Evolutionary conservation across 2,113 vertebrate species (phyloP).

Genomic region (Leiothrix lutea): DNA sequence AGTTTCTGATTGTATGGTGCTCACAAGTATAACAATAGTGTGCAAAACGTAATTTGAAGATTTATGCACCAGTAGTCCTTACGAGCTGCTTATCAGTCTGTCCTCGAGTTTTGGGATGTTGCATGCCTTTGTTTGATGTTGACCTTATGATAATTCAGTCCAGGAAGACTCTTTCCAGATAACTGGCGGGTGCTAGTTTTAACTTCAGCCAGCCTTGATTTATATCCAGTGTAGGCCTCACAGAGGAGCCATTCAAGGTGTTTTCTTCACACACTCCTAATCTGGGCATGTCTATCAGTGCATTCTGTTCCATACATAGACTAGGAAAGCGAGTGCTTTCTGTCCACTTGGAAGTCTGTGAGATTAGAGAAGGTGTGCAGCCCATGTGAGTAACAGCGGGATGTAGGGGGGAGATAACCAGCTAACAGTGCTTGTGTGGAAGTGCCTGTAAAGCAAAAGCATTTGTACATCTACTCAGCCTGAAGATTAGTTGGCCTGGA

Average conservation of each 20-base stretch:
- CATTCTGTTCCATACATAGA: not conserved
- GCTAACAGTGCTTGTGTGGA: not conserved
- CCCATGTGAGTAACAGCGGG: not conserved
- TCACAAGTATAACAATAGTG: not conserved
- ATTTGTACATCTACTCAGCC: not conserved
- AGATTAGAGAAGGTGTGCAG: too few species aligned
- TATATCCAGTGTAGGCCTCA: not conserved
- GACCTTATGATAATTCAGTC: not conserved
- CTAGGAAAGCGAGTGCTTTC: not conserved
- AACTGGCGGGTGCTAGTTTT: not conserved
- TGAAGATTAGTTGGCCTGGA: not conserved
- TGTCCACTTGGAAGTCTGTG: not conserved
- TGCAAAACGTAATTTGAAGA: not conserved
- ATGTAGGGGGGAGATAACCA: not conserved
- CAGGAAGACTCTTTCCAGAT: not conserved
- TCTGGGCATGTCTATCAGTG: not conserved
- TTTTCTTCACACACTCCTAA: rapidly evolving
- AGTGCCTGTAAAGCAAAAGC: not conserved
- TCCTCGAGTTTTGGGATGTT: not conserved
- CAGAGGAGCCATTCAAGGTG: not conserved
- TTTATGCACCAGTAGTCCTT: not conserved
- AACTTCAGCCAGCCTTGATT: not conserved
- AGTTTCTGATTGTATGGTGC: not conserved
- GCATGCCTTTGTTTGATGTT: not conserved
- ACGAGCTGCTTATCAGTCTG: not conserved